These are phyloP conservation scores for Drosophila anceps DNA, from an alignment of 2,888 invertebrate genomes.

Conservation along the genomic window DNA sequence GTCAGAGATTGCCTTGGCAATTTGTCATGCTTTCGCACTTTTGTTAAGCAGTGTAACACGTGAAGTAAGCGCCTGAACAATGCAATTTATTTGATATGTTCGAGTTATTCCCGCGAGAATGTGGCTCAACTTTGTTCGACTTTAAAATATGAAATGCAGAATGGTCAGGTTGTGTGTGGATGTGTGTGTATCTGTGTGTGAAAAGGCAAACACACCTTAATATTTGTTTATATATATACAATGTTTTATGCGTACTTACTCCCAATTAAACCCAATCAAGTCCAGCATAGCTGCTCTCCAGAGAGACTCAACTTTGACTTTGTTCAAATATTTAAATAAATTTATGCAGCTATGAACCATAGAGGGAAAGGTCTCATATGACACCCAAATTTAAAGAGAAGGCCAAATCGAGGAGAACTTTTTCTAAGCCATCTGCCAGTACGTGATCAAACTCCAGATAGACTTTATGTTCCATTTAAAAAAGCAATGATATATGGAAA, in stretches of 20 bases:
- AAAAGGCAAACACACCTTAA: slow-evolving; percentile 1
- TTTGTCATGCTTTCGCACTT: not conserved
- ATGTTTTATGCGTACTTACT: slow-evolving; percentile 55
- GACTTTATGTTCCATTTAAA: not conserved
- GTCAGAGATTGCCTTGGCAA: not conserved
- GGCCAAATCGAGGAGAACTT: not conserved
- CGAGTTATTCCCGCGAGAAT: slow-evolving; percentile 25
- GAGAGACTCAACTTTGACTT: slow-evolving; percentile 35
- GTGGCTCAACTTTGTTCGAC: slow-evolving; percentile 26
- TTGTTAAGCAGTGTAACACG: slow-evolving; percentile 23
- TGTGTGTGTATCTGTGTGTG: slow-evolving; percentile 14
- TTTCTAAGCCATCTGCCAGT: not conserved
- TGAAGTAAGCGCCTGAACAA: slow-evolving; percentile 2
- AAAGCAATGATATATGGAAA: not conserved
- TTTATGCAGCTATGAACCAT: slow-evolving; percentile 1
- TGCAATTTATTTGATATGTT: slow-evolving; percentile 37
- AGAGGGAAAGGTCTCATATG: not conserved
- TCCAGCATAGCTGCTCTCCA: slow-evolving; percentile 21
- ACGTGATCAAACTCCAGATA: slow-evolving; percentile 31
- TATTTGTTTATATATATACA: slow-evolving; percentile 4
- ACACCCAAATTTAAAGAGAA: not conserved
- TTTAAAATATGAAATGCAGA: slow-evolving; percentile 15
- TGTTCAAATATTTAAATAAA: slow-evolving; percentile 15
- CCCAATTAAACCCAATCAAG: slow-evolving; percentile 77
- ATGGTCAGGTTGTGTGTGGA: slow-evolving; percentile 12